These are phyloP conservation scores for Erpetoichthys calabaricus DNA, from an alignment of 2,797 vertebrate genomes.

Conservation along the genomic window DNA sequence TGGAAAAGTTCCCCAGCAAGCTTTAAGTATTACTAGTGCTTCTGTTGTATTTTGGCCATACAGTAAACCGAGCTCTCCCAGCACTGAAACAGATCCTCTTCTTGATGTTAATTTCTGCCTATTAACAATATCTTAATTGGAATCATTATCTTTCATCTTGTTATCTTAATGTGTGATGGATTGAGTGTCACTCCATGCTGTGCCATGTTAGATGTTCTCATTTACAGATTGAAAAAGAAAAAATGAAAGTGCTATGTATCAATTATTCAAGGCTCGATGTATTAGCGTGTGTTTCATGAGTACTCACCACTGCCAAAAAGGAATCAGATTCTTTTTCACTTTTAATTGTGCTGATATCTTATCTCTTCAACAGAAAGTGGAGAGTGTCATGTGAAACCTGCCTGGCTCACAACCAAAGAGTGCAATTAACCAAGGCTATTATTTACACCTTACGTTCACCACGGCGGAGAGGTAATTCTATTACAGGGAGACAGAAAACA, in stretches of 20 bases:
- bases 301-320: constrained; percentile 51
- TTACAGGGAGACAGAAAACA: constrained; percentile 11
- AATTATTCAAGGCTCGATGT: constrained; percentile 65
- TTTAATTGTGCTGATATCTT: constrained; percentile 82
- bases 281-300: constrained; percentile 59
- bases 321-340: constrained; percentile 71
- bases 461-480: constrained; percentile 30
- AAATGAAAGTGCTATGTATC: constrained; percentile 62
- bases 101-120: constrained; percentile 18
- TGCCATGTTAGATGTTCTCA: constrained; percentile 63
- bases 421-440: constrained; percentile 25
- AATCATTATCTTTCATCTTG: constrained; percentile 63
- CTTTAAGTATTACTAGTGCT: not conserved
- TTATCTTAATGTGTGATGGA: constrained; percentile 78
- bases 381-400: constrained; percentile 60
- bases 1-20: no score
- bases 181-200: constrained; percentile 46
- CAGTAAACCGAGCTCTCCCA: constrained; percentile 8
- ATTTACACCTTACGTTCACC: constrained; percentile 50
- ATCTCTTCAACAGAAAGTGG: constrained; percentile 63
- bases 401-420: constrained; percentile 32
- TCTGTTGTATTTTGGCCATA: not conserved
- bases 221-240: constrained; percentile 75
- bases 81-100: constrained; percentile 4
- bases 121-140: constrained; percentile 41